These are phyloP conservation scores for Ptilodon capucinus DNA, from an alignment of 2,888 invertebrate genomes.

Conservation along the genomic window DNA sequence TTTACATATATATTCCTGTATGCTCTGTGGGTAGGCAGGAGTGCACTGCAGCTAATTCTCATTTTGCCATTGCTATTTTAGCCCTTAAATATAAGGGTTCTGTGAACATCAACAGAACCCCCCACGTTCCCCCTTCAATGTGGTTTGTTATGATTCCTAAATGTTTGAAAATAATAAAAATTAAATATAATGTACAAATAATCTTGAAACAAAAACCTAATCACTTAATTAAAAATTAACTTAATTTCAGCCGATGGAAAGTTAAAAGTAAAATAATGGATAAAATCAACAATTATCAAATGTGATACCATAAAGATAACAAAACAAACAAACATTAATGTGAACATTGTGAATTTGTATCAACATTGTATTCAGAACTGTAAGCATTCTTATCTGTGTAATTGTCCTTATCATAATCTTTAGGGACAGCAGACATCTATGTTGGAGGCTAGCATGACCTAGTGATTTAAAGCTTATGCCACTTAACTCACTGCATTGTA, in stretches of 20 bases:
- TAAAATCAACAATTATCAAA: neutral
- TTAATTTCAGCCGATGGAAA: neutral
- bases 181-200: neutral
- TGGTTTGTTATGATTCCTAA: too few relatives aligned
- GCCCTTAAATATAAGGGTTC: too few relatives aligned
- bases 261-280: neutral
- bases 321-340: neutral
- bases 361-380: neutral
- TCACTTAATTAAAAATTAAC: neutral
- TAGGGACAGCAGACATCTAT: neutral
- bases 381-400: neutral
- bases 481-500: too few relatives aligned
- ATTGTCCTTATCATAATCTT: neutral
- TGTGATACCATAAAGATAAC: neutral
- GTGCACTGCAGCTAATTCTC: too few relatives aligned
- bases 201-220: too few relatives aligned
- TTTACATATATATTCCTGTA: too few relatives aligned
- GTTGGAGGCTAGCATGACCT: neutral
- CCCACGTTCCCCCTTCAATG: too few relatives aligned
- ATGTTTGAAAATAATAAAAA: neutral
- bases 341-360: neutral
- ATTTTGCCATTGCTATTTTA: too few relatives aligned
- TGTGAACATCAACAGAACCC: too few relatives aligned
- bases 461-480: too few relatives aligned
- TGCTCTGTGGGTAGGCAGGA: too few relatives aligned